Evolutionary conservation across 2,797 vertebrate genomes (phyloP).

Genomic region (Enteromius trimaculatus): DNA sequence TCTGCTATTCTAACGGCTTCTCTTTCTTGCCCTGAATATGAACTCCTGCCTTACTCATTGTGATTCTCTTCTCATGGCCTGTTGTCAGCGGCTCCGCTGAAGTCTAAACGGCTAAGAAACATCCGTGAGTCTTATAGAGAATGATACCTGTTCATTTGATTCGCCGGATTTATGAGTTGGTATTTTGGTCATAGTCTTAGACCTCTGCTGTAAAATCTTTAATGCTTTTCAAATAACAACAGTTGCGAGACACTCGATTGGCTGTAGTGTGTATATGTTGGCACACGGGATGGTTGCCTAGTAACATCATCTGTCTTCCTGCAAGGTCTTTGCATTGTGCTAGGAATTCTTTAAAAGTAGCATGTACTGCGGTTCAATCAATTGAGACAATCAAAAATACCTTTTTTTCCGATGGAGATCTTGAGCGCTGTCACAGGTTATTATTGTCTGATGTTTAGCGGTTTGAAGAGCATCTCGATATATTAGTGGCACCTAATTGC

Average conservation of each 20-base stretch:
- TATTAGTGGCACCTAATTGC: conserved; percentile 88
- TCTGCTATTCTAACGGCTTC: conserved; percentile 43
- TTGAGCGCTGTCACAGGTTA: conserved; percentile 81
- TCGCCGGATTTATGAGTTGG: conserved; percentile 16
- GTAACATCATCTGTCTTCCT: conserved; percentile 56
- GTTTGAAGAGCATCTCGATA: conserved; percentile 84
- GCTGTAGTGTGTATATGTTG: conserved; percentile 45
- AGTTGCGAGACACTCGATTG: conserved; percentile 49
- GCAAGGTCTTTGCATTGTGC: conserved; percentile 60
- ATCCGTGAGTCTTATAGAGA: conserved; percentile 14
- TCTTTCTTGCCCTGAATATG: conserved; percentile 54
- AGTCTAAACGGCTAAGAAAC: conserved; percentile 45
- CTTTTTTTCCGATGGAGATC: conserved; percentile 44
- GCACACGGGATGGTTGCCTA: conserved; percentile 49
- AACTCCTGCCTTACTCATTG: conserved; percentile 54
- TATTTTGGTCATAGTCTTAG: conserved; percentile 8
- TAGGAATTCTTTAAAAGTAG: conserved; percentile 66
- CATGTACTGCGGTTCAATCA: conserved; percentile 68
- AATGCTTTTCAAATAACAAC: conserved; percentile 29
- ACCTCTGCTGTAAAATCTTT: conserved; percentile 19
- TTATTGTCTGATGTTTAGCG: conserved; percentile 82
- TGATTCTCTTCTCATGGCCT: conserved; percentile 48
- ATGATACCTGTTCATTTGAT: conserved; percentile 47
- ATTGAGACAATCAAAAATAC: conserved; percentile 72
- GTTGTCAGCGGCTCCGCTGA: conserved; percentile 42